Base-by-base conservation (phyloP, 2,113 vertebrate genomes). In the Poeciliopsis retropinna region DNA sequence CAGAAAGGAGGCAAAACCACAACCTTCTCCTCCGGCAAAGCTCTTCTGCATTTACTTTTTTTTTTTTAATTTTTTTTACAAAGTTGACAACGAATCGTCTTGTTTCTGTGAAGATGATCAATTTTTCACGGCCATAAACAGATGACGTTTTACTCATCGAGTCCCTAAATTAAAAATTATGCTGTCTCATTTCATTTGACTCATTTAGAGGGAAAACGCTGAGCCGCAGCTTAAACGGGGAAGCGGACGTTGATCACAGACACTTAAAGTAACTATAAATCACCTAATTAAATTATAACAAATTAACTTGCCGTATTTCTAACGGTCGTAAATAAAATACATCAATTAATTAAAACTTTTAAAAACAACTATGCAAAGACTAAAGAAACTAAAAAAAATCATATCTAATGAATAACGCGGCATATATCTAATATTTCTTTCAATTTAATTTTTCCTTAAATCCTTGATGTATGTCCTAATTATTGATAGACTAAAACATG, bases 1-100 rank as follows among this genome's bases (percentile, higher is more conserved):
- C 80, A 91, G 64, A 27, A 37, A 28, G 39, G 39, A 80, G 69
- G 37, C 30, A 47, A 60, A 78, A 73, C 77, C 70, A 57, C 74
- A 63, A 64, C 74, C 31, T 77, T 64, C n/a, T 81, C 47, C 19
- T 67, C 47, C 28, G 64, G 39, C 60, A 41, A 37, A 75, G 60
- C 54, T 62, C 31, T 70, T 39, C 22, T 47, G 37, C 6, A 7
- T 37, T 37, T 37, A 37, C 10, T 3, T 37, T 44, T 70, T 44
- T 3, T 37, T 44, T 70, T 44, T 60, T 2, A 9, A 28, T 29
- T 22, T 67, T 1, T 47, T 62, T 32, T 78, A 10, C 22, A 57
- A 57, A 57, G 28, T 63, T 73, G 31, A 68, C 51, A 57, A 32
- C 66, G 19, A 71, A 32, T 37, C 0, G 54, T 72, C 54, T 73